These are phyloP conservation scores for Eretmocerus hayati DNA, from an alignment of 2,888 invertebrate genomes.

Conservation along the genomic window DNA sequence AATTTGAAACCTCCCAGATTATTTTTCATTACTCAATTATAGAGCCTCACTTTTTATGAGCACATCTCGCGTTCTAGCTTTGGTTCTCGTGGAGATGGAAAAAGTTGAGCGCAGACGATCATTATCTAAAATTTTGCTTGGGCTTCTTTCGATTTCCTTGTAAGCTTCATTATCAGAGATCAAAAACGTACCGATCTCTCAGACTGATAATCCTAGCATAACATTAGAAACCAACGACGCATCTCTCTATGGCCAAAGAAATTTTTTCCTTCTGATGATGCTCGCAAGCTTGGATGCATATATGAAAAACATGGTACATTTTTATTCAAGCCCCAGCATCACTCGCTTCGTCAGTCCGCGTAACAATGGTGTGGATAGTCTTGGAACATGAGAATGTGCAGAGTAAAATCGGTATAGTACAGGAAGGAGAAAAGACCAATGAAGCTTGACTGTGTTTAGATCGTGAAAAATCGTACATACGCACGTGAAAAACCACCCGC, in stretches of 20 bases:
- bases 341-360: too few species aligned
- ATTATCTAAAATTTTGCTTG: slow-evolving; percentile 19
- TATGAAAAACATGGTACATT: too few species aligned
- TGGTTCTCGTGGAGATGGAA: background rate
- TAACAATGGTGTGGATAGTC: too few species aligned
- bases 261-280: slow-evolving; percentile 3
- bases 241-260: too few species aligned
- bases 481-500: slow-evolving; percentile 30
- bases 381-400: too few species aligned
- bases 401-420: too few species aligned
- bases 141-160: slow-evolving; percentile 3
- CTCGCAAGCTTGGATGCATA: too few species aligned
- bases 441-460: too few species aligned
- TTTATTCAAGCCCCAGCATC: too few species aligned
- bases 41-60: too few species aligned
- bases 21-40: background rate
- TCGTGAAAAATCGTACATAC: slow-evolving; percentile 7
- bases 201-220: slow-evolving; percentile 17
- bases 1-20: background rate
- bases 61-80: background rate
- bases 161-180: slow-evolving; percentile 16
- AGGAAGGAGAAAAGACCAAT: too few species aligned
- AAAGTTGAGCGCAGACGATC: slow-evolving; percentile 9
- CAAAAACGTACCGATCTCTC: slow-evolving; percentile 19
- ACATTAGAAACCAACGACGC: slow-evolving; percentile 18